Base-by-base conservation (phyloP, 2,888 invertebrate genomes). In the Cylindroiulus punctatus region DNA sequence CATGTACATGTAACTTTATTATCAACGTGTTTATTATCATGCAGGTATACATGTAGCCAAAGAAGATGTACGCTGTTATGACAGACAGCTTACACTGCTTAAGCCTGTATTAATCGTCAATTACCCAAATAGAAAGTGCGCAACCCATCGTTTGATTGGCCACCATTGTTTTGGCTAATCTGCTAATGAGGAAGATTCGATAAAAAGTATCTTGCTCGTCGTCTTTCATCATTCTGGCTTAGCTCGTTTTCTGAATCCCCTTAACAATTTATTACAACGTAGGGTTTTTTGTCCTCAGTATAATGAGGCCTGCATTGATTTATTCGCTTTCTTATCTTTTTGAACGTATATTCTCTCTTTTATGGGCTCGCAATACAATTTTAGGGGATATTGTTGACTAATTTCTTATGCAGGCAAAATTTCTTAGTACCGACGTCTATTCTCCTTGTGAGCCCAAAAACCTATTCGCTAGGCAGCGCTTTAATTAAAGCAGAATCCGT, bases 321-420 rank as follows among this genome's bases (percentile, higher is more conserved):
- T 32, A 76, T 76, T 30, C 76, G 76, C 30, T 30, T n/a, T 30
- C 76, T 76, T 76, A 76, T 76, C 76, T 76, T 76, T 76, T 30
- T 14, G 12, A 14, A 14, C 30, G 76, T 32, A 30, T 32, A 76
- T 30, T 76, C 76, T 76, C 76, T 17, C 76, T 76, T 76, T 76
- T 76, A 76, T 30, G 76, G 76, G 76, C 17, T 76, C 76, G 76
- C 76, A 32, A 76, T 76, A 30, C 76, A 76, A 30, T 76, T 76
- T 76, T 30, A 76, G 76, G 14, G 76, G 76, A 76, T 30, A 30
- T 30, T 76, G 30, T 76, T 76, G 76, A 30, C 76, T 76, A 76
- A 76, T 76, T 76, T 76, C 76, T 30, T 76, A 76, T 76, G 76
- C 76, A 76, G 76, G 76, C 76, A 76, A 76, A 76, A 76, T 76